These are phyloP conservation scores for Halichondria panicea DNA, from an alignment of 37 sponge, comb jelly and placozoan genomes.

Conservation along the genomic window DNA sequence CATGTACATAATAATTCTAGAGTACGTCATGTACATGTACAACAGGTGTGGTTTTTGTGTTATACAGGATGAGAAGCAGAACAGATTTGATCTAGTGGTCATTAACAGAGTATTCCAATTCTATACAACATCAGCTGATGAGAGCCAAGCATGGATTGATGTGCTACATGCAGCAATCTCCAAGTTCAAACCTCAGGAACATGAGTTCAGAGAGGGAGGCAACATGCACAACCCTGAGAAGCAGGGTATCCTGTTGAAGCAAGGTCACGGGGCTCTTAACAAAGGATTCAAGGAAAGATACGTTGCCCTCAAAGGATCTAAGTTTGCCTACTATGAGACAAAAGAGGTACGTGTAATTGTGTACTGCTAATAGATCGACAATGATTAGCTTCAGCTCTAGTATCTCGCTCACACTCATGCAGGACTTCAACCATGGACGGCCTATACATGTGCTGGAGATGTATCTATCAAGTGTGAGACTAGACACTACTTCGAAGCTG, in stretches of 20 bases:
- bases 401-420: background rate
- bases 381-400: background rate
- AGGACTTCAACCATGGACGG: conserved; percentile 60
- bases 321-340: conserved; percentile 77
- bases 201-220: conserved; percentile 44
- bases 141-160: conserved; percentile 67
- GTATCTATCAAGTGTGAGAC: conserved; percentile 64
- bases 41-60: background rate
- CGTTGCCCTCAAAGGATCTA: conserved; percentile 82
- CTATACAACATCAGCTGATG: conserved; percentile 57
- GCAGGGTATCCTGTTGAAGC: conserved; percentile 74
- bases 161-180: conserved; percentile 84
- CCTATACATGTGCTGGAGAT: conserved; percentile 84
- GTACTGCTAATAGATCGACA: background rate
- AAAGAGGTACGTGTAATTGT: conserved; percentile 40
- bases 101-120: conserved; percentile 85
- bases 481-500: conserved; percentile 49
- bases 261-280: conserved; percentile 60
- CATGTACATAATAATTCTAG: too few species aligned
- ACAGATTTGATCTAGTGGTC: conserved; percentile 80
- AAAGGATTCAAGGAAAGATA: conserved; percentile 61
- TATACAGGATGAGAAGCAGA: conserved; percentile 33
- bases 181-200: conserved; percentile 51
- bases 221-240: conserved; percentile 60
- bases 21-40: too few species aligned